phyloP scores from a whole-genome alignment of 2,113 vertebrate species.

The Pelecanoides urinatrix region DNA sequence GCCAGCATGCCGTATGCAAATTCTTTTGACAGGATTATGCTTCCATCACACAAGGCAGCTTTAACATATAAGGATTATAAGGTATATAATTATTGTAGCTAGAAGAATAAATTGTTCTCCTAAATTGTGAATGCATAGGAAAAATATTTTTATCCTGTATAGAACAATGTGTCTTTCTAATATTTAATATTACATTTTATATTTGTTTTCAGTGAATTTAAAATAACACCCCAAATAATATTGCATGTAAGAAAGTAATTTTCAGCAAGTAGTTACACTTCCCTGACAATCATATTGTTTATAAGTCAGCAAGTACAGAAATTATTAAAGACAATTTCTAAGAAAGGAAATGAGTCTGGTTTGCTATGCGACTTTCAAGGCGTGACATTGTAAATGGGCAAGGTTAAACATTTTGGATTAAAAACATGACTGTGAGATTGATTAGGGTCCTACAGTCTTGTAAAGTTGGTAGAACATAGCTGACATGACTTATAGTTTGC shows the following conservation, averaged over 20 bases:
- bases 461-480: conserved; percentile 71
- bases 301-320: conserved; percentile 69
- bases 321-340: conserved; percentile 70
- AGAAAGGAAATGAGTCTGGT: conserved; percentile 67
- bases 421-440: conserved; percentile 75
- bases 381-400: conserved; percentile 72
- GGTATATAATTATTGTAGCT: not conserved
- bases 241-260: conserved; percentile 30
- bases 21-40: not conserved
- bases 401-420: conserved; percentile 78
- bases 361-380: conserved; percentile 55
- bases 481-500: conserved; percentile 72
- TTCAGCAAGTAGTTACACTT: conserved; percentile 38
- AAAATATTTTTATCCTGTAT: not conserved
- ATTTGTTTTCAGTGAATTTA: conserved; percentile 22
- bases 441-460: conserved; percentile 70
- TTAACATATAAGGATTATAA: not conserved
- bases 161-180: not conserved
- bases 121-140: not conserved
- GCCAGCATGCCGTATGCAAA: not conserved
- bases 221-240: conserved; percentile 22
- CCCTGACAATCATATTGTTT: conserved; percentile 56
- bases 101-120: conserved; percentile 15
- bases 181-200: conserved; percentile 1
- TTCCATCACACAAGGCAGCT: not conserved